These are phyloP conservation scores for Synanceia verrucosa DNA, from an alignment of 2,797 vertebrate genomes.

Conservation along the genomic window DNA sequence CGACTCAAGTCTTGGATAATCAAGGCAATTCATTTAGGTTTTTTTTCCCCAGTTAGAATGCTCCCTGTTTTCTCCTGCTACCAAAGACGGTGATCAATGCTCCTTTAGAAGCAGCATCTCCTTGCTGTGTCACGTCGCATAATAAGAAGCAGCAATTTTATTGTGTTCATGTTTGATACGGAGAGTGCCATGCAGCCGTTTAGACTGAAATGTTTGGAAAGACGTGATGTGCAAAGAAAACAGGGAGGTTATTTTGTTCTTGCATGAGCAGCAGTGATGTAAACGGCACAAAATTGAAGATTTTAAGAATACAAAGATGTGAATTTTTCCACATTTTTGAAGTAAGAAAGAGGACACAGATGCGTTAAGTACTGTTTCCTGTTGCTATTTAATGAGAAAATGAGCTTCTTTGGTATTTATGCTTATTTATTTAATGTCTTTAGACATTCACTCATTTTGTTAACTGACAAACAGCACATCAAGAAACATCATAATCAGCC, in stretches of 20 bases:
- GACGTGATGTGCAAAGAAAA: background rate
- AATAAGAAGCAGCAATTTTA: background rate
- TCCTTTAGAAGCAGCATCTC: constrained; percentile 36
- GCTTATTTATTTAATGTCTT: constrained; percentile 2
- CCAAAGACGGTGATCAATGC: constrained; percentile 63
- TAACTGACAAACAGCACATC: constrained; percentile 19
- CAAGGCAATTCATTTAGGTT: background rate
- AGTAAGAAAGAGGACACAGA: background rate
- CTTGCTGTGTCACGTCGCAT: constrained; percentile 19
- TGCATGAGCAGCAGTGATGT: constrained; percentile 28
- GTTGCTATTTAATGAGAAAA: background rate
- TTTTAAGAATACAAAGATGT: background rate
- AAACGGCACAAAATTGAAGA: constrained; percentile 22
- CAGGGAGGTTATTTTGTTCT: background rate
- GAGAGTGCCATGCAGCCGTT: background rate
- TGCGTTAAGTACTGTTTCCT: constrained; percentile 12
- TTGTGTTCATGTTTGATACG: background rate
- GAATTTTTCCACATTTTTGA: constrained; percentile 1
- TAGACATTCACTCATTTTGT: constrained; percentile 4
- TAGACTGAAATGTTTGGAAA: background rate
- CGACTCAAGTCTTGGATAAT: constrained; percentile 1
- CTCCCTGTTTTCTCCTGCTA: constrained; percentile 11
- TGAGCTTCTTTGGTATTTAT: background rate
- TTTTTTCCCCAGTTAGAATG: background rate
- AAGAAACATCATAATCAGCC: constrained; percentile 43